Conservation (phyloP, 53 echinoderm and acorn worm genomes). For the Apostichopus leukothele region DNA sequence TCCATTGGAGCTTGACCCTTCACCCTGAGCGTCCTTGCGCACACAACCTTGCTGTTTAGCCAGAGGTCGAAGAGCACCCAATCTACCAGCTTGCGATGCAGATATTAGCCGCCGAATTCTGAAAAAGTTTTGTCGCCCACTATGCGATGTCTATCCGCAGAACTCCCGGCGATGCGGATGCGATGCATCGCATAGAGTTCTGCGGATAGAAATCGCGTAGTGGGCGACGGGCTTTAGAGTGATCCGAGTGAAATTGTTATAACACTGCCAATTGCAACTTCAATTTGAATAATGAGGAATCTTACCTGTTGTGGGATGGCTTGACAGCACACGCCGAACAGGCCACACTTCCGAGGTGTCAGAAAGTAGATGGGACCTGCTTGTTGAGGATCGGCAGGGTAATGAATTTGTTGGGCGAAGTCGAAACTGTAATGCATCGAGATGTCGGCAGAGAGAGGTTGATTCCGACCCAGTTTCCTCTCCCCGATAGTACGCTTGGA, state of each 20-base stretch:
- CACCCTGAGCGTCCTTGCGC: no score
- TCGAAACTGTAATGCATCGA: conserved; percentile 30
- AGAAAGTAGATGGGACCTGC: conserved; percentile 45
- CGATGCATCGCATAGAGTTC: no score
- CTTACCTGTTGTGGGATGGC: conserved; percentile 13
- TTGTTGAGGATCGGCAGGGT: conserved; percentile 27
- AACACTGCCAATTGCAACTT: neutral
- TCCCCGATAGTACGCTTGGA: neutral
- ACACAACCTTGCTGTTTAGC: no score
- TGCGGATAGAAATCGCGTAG: no score
- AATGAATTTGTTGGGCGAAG: conserved; percentile 32
- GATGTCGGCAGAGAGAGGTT: neutral
- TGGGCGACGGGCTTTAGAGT: no score
- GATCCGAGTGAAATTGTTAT: neutral
- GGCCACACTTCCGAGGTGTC: conserved; percentile 31
- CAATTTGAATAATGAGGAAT: neutral
- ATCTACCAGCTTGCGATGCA: no score
- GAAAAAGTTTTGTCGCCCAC: no score
- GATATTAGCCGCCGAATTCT: no score
- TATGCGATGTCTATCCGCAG: no score
- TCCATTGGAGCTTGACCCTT: no score
- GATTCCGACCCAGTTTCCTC: neutral
- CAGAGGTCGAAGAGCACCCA: no score
- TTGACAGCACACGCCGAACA: conserved; percentile 37
- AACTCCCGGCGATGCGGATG: no score